phyloP scores from a whole-genome alignment of 1,140 invertebrate species.

The Drosophila burlai region DNA sequence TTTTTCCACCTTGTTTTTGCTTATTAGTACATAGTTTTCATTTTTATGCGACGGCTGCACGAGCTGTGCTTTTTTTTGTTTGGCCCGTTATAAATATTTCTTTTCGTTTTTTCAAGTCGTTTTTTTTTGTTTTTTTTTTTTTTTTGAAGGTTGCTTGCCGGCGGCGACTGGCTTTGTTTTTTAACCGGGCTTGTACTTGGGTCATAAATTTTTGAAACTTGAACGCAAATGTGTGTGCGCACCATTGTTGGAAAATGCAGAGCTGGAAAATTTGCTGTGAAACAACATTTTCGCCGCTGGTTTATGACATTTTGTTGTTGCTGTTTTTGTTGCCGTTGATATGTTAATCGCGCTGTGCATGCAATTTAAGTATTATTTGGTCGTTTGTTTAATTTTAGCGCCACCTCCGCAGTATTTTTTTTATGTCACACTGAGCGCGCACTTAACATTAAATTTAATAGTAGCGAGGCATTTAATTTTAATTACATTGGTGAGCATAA shows the following conservation, averaged over 20 bases:
- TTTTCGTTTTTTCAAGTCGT: conserved; percentile 10
- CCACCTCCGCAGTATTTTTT: conserved; percentile 38
- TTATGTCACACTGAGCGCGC: conserved; percentile 17
- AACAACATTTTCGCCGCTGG: conserved; percentile 53
- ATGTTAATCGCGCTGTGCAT: conserved; percentile 75
- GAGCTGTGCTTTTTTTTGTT: conserved; percentile 32
- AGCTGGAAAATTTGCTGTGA: conserved; percentile 68
- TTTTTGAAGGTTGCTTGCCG: conserved; percentile 38
- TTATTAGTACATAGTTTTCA: conserved; percentile 74
- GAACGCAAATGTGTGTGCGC: conserved; percentile 54
- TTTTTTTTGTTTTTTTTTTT: conserved; percentile 36
- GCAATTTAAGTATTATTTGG: conserved; percentile 72
- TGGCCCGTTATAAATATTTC: conserved; percentile 11
- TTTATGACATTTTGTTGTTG: conserved; percentile 41
- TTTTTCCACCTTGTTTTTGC: conserved; percentile 63
- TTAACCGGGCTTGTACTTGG: conserved; percentile 63
- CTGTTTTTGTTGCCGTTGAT: conserved; percentile 57
- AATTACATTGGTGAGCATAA: conserved; percentile 49
- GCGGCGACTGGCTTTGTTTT: conserved; percentile 47
- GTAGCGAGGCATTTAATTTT: conserved; percentile 49
- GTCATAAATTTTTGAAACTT: conserved; percentile 77
- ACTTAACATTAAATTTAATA: conserved; percentile 38
- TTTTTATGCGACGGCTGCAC: conserved; percentile 75
- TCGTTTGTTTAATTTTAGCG: conserved; percentile 62
- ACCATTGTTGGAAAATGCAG: conserved; percentile 55